Base-by-base conservation (phyloP, 2,113 vertebrate genomes). In the Pterocles gutturalis region DNA sequence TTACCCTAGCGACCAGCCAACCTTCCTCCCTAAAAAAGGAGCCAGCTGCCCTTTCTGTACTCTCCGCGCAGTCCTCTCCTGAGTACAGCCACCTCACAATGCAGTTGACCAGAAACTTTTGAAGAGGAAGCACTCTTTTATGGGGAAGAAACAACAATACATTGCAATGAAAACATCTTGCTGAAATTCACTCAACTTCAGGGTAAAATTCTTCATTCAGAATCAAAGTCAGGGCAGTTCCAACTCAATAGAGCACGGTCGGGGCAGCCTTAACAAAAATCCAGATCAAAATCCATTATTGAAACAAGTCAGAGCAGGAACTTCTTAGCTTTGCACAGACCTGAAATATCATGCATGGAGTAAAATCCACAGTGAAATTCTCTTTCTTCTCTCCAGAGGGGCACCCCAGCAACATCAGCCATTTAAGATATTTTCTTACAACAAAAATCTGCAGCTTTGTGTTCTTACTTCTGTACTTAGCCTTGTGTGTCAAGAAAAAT, bases 81-180 rank as follows among this genome's bases (percentile, higher is more conserved):
- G 28, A 0, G 11, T 9, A 29, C 1, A 0, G 28, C 14, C 54
- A 31, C 45, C 33, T 51, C 49, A 7, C 19, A 11, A 9, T 1
- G 29, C 33, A 20, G 11, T 1, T 36, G 41, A 28, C 12, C 62
- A 49, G 13, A 20, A 53, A 4, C 21, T 45, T 36, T 5, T 24
- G 43, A n/a, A 38, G 51, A 61, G 6, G 33, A 28, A 46, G 36
- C 12, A 12, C 16, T 55, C 29, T 48, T 53, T 16, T 62, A 24
- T 1, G 0, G 17, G 51, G 21, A 64, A 45, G 33, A 66, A 29
- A 48, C 0, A 2, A 16, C 21, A 19, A 7, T 4, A 46, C 36
- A 7, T 11, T 29, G 15, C 31, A 29, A 24, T 8, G 21, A 31
- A 26, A 80, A 53, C 16, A 29, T n/a, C 36, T 45, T 64, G 24